phyloP scores from a whole-genome alignment of 2,113 vertebrate genomes.

The Ranitomeya imitator region DNA sequence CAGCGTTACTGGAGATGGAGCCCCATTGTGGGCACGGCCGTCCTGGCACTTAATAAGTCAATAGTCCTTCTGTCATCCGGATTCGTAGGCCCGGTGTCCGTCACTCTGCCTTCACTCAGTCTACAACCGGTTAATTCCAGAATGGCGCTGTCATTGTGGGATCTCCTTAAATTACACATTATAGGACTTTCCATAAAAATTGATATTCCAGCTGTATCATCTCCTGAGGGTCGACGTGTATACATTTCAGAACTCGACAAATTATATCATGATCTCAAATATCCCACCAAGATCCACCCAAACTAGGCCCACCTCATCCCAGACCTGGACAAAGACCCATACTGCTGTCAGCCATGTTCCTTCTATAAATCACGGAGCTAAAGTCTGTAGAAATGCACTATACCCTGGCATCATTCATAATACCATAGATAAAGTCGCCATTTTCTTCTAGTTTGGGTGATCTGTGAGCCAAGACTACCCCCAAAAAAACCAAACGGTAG shows the following conservation, averaged over 20 bases:
- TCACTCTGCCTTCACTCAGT: neutral
- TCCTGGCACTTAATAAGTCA: neutral
- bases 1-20: neutral
- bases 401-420: neutral
- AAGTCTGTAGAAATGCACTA: neutral
- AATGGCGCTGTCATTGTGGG: neutral
- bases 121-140: neutral
- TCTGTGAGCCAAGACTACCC: neutral
- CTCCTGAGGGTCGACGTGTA: neutral
- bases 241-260: neutral
- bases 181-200: neutral
- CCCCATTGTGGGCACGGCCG: neutral
- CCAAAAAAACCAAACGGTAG: neutral
- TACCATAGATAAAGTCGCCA: neutral
- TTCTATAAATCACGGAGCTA: neutral
- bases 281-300: slow-evolving; percentile 6
- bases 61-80: neutral
- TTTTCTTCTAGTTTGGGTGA: neutral
- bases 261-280: slow-evolving; percentile 20
- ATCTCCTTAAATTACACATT: neutral
- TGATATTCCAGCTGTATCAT: slow-evolving; percentile 7
- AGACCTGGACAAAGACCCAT: neutral
- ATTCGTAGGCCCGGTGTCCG: neutral
- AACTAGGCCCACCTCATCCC: neutral
- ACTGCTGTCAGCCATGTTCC: neutral